Percentiles rank a stretch among this genome's conserved stretches.
These are phyloP conservation scores for Xyrichtys novacula DNA, from an alignment of 2,797 vertebrate genomes.

Conservation along the genomic window DNA sequence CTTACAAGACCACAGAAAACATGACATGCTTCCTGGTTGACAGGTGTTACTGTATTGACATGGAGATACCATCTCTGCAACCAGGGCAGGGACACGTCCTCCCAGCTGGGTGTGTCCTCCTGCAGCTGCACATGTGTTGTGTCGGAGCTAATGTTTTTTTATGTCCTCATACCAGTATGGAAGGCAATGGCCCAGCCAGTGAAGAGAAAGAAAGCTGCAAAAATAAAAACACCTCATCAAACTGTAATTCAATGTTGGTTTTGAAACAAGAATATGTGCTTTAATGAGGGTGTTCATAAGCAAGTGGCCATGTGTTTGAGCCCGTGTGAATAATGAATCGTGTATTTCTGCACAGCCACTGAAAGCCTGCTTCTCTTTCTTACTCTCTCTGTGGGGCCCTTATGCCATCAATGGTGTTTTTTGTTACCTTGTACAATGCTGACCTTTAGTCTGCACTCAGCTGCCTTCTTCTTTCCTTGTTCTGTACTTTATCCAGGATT, in stretches of 20 bases:
- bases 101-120: slow-evolving; percentile 17
- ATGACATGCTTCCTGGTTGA: background rate
- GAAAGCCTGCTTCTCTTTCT: background rate
- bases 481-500: background rate
- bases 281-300: slow-evolving; percentile 18
- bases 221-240: no score
- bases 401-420: background rate
- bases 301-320: background rate
- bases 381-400: background rate
- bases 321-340: slow-evolving; percentile 18
- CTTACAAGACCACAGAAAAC: background rate
- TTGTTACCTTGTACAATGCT: background rate
- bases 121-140: background rate
- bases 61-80: slow-evolving; percentile 7
- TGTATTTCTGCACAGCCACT: background rate
- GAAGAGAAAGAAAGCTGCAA: background rate
- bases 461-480: background rate
- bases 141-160: background rate
- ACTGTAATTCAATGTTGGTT: slow-evolving; percentile 16
- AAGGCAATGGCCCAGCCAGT: background rate
- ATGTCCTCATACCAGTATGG: background rate
- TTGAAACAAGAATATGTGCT: slow-evolving; percentile 24
- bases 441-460: background rate
- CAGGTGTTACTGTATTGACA: background rate
- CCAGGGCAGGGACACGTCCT: background rate